A percentile compares a stretch with the other conserved stretches of the same genome.
Evolutionary conservation across 92 coral and sea anemone species (phyloP).

Genomic region (Palythoa heliodiscus): DNA sequence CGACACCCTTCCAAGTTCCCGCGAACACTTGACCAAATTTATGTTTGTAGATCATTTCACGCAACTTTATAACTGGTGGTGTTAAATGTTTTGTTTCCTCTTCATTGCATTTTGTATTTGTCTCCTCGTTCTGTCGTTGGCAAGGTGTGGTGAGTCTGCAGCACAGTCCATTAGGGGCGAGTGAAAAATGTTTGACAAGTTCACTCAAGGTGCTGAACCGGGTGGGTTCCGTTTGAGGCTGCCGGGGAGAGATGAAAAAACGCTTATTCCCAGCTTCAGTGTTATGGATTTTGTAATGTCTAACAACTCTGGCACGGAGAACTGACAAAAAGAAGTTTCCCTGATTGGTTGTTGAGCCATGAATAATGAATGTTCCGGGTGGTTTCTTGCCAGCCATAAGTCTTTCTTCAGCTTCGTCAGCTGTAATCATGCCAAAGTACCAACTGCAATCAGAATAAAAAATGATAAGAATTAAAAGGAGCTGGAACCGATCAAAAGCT

Average conservation of each 20-base stretch:
- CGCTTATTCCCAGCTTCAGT: not conserved
- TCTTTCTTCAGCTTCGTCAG: slow-evolving; percentile 17
- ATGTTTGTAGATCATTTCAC: slow-evolving; percentile 26
- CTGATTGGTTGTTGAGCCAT: not conserved
- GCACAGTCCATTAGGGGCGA: slow-evolving; percentile 23
- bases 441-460: not conserved
- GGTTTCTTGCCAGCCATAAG: slow-evolving; percentile 9
- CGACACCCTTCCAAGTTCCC: slow-evolving; percentile 36
- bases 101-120: not conserved
- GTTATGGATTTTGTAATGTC: slow-evolving; percentile 34
- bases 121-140: not conserved
- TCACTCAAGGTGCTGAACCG: slow-evolving; percentile 26
- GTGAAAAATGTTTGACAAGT: slow-evolving; percentile 19
- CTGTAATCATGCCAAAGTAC: slow-evolving; percentile 24
- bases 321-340: slow-evolving; percentile 25
- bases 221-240: slow-evolving; percentile 3
- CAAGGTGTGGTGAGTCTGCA: slow-evolving; percentile 24
- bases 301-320: slow-evolving; percentile 25
- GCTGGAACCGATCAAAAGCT: not conserved
- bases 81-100: not conserved
- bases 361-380: slow-evolving; percentile 21
- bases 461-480: not conserved
- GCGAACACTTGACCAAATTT: slow-evolving; percentile 24
- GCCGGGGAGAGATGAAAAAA: slow-evolving; percentile 13
- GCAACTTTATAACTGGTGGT: slow-evolving; percentile 6